Evolutionary conservation across 1,140 invertebrate species (phyloP), one percentile per base, ranked within the genome.

Genomic region (Elysia chlorotica): DNA sequence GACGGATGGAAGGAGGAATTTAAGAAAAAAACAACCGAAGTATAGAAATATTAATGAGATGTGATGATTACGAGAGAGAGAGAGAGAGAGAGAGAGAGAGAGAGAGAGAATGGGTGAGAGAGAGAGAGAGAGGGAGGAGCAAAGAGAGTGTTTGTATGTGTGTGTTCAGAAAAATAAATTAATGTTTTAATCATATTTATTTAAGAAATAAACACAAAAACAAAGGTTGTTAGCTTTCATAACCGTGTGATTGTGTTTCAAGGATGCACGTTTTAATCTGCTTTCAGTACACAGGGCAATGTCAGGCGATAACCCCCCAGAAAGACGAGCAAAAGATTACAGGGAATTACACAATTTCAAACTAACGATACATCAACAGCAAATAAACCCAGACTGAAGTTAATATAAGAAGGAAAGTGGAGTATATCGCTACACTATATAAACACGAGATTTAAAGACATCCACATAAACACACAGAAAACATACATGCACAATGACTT

Each of bases 71-170:
- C n/a, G 67, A 41, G 41, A 56, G 67, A 28, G 23, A 33, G 53
- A 41, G 67, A 31, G 48, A 41, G 54, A 56, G 67, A 41, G 67
- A 56, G 67, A 41, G 48, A 56, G 25, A 41, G 53, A 56, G 67
- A 31, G 41, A 23, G 25, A 61, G 54, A 2, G 35, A 14, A 5
- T 23, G 35, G 25, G 56, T 2, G 35, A 53, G 33, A 23, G 4
- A n/a, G 56, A 36, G 68, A 30, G n/a, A 21, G 68, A 31, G 68
- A 36, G 33, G n/a, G 68, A 25, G 56, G 14, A 36, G 10, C 54
- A 53, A 53, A 5, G n/a, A 28, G 57, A 31, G 10, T 19, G 56
- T 48, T 48, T 48, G 41, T 14, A n/a, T n/a, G 41, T 48, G n/a
- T 14, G 10, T 14, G 41, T n/a, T 48, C n/a, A 14, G 41, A n/a